Evolutionary conservation across 2,797 vertebrate species (phyloP).

Genomic region (Centropyge bicolor): DNA sequence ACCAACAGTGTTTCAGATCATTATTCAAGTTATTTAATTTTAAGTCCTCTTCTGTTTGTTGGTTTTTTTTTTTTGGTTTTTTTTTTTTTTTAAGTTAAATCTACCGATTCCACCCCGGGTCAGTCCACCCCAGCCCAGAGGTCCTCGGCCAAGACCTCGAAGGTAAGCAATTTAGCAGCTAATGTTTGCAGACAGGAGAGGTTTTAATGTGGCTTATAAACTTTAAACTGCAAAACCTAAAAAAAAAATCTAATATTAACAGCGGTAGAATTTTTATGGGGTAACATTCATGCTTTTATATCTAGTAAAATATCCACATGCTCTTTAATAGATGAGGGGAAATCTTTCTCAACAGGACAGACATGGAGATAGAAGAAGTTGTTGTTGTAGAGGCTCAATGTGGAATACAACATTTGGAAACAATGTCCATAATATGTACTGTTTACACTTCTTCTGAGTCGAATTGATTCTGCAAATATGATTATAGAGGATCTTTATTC

Average conservation of each 20-base stretch:
- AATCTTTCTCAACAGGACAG: not conserved
- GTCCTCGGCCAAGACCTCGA: conserved; percentile 46
- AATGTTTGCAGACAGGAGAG: not conserved
- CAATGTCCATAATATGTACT: no score
- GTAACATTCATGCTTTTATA: not conserved
- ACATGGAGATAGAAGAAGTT: not conserved
- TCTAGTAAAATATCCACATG: not conserved
- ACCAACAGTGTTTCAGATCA: not conserved
- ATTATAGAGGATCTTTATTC: not conserved
- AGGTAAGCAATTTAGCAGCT: conserved; percentile 38
- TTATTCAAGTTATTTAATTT: not conserved
- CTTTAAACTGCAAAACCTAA: not conserved
- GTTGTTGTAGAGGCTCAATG: not conserved
- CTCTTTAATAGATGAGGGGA: not conserved
- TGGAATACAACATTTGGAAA: no score
- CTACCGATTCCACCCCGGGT: not conserved
- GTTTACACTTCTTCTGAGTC: no score
- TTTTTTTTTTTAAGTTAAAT: conserved; percentile 50
- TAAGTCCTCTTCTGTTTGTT: not conserved
- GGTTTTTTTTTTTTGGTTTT: not conserved
- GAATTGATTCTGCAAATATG: not conserved
- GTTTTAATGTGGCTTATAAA: not conserved
- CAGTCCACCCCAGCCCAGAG: conserved; percentile 20
- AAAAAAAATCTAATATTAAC: not conserved
- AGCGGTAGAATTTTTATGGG: no score